Evolutionary conservation across 2,888 invertebrate genomes (phyloP), one percentile per base, ranked within the genome.

Genomic region (Onchidella celtica): DNA sequence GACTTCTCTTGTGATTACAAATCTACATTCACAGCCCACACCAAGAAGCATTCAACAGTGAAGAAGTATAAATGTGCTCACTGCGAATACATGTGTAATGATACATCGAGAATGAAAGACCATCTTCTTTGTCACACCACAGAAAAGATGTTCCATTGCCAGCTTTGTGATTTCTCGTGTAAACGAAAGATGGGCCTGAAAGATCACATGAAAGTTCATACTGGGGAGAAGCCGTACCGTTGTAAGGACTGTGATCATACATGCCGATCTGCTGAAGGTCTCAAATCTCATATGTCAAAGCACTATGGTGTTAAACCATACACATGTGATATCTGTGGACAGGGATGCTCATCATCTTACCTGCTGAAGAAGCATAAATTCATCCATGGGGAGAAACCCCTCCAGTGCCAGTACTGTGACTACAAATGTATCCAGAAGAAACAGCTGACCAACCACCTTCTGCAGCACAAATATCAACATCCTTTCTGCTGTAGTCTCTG

Each of bases 371-470:
- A 75, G 55, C 81, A 81, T 65, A 81, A 75, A 59, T 76, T 81
- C 29, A 76, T 75, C 17, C 81, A 81, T 47, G 81, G 74, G 55
- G 81, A 81, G 14, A 81, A 81, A 38, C 81, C 81, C 6, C 63
- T 81, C 3, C 66, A 81, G 68, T 81, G 81, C 14, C 40, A 68
- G 11, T 76, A 38, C n/a, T 81, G 81, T 81, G 74, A 74, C 21
- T 81, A 81, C 55, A 81, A 68, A 34, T 81, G 81, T 34, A 81
- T 75, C 38, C 81, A 81, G 76, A 81, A 81, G 24, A 75, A 75
- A 29, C 81, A 81, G 47, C 63, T 81, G 36, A 75, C 76, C 1
- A 74, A 81, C 55, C 81, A 81, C 61, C n/a, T 81, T 17, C 55
- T 81, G 17, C 76, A 75, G 57, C 81, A 81, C 70, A 74, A 81